Conservation (phyloP, 1,140 invertebrate genomes). For the Sipha flava region DNA sequence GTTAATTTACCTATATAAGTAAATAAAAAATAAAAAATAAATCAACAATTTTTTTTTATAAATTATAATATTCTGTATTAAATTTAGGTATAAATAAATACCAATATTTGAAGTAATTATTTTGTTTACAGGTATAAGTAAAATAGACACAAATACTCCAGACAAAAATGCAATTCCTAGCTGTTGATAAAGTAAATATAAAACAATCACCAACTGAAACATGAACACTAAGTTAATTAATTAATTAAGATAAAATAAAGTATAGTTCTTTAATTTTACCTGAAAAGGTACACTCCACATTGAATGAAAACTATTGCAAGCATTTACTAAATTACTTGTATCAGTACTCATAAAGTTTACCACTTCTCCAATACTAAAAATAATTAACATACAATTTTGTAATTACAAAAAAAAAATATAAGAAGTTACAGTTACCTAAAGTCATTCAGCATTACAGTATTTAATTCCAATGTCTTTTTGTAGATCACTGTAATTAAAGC, state of each 20-base stretch:
- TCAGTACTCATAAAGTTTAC: slow-evolving; percentile 97
- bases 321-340: slow-evolving; percentile 87
- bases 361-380: slow-evolving; percentile 70
- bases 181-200: slow-evolving; percentile 77
- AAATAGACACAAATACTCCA: slow-evolving; percentile 73
- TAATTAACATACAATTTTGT: slow-evolving; percentile 35
- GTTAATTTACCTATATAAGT: slow-evolving; percentile 55
- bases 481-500: slow-evolving; percentile 79
- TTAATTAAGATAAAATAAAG: neutral
- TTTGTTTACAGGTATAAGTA: slow-evolving; percentile 93
- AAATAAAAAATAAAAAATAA: neutral
- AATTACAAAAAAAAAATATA: neutral
- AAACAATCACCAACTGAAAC: slow-evolving; percentile 64
- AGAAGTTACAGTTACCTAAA: slow-evolving; percentile 42
- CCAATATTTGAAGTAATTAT: slow-evolving; percentile 84
- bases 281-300: slow-evolving; percentile 95
- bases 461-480: slow-evolving; percentile 66
- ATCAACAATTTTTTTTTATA: slow-evolving; percentile 15
- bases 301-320: slow-evolving; percentile 90
- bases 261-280: slow-evolving; percentile 45
- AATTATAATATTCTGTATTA: neutral
- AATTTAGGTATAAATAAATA: neutral
- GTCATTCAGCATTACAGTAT: slow-evolving; percentile 41
- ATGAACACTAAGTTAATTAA: slow-evolving; percentile 32
- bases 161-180: slow-evolving; percentile 84